Evolutionary conservation across 2,797 vertebrate genomes (phyloP).

Genomic region (Atherinosoma microstoma): DNA sequence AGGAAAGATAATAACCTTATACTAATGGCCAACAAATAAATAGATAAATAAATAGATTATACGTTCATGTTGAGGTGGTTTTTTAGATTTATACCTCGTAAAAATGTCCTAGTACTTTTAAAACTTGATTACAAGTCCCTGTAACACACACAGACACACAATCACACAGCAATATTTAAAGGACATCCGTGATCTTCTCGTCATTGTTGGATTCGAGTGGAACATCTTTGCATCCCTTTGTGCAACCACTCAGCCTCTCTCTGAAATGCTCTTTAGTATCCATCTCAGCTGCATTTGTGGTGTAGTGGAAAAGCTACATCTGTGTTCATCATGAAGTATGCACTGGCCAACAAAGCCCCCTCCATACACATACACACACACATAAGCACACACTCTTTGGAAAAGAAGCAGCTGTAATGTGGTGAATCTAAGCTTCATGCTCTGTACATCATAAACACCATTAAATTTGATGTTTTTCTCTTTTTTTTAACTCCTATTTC

Average conservation of each 20-base stretch:
- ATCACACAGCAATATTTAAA: background rate
- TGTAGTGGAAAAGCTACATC: background rate
- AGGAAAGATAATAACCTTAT: too few species aligned
- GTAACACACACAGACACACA: background rate
- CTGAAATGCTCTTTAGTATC: background rate
- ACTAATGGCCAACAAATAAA: background rate
- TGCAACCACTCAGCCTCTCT: background rate
- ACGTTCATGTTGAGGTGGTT: background rate
- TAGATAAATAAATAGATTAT: background rate
- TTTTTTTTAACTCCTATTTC: background rate
- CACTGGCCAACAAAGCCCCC: background rate
- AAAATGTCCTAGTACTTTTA: background rate
- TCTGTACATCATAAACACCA: background rate
- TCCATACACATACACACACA: background rate
- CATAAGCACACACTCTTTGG: background rate
- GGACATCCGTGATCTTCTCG: background rate
- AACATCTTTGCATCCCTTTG: background rate
- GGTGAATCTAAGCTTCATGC: background rate
- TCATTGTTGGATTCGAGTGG: background rate
- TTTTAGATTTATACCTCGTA: background rate
- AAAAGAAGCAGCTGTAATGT: background rate
- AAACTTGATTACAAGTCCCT: background rate
- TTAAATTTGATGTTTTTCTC: background rate
- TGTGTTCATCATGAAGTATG: background rate
- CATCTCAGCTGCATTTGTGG: background rate